Base-by-base conservation (phyloP, 2,888 invertebrate genomes). In the Tricholauxania praeusta region DNA sequence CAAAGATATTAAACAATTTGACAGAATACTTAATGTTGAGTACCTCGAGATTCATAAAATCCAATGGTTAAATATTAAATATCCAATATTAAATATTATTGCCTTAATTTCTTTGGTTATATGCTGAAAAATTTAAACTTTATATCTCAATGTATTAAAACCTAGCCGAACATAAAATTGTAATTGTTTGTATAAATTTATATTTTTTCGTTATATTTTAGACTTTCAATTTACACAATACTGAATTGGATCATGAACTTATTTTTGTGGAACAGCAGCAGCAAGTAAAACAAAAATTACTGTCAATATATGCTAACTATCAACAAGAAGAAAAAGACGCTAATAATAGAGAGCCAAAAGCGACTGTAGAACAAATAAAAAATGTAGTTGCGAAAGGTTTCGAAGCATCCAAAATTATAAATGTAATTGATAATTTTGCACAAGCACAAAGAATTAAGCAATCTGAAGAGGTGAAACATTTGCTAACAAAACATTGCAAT, bases 151-250 rank as follows among this genome's bases (percentile, higher is more conserved):
- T 22, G 1, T 1, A 22, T 22, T 3, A 22, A 22, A 22, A 22
- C 22, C 3, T 22, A 2, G 22, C 28, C 4, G 4, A 28, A 28
- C 28, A 4, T 28, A 28, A 28, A 28, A 28, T 28, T 28, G 4
- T 28, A 28, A 28, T 28, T 28, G 3, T 28, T 28, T 0, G 32
- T 22, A 22, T 59, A 28, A 64, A 52, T 53, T 1, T 55, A 51
- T 52, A 32, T 53, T 75, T 67, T 12, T 12, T 49, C 66, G 47
- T 69, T 64, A 80, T 77, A 70, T 87, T 89, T 74, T 89, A 94
- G 94, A 92, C 92, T 85, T 93, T 92, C 79, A 90, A 91, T 80
- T 84, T 93, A 80, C 89, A 91, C 71, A 90, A 92, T 76, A 91
- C 90, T 10, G 89, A 89, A 80, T 87, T 93, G 39, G 91, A 91